Percentiles rank a stretch among this genome's conserved stretches.
Conservation (phyloP, 2,113 vertebrate species). For the Ciconia boyciana region DNA sequence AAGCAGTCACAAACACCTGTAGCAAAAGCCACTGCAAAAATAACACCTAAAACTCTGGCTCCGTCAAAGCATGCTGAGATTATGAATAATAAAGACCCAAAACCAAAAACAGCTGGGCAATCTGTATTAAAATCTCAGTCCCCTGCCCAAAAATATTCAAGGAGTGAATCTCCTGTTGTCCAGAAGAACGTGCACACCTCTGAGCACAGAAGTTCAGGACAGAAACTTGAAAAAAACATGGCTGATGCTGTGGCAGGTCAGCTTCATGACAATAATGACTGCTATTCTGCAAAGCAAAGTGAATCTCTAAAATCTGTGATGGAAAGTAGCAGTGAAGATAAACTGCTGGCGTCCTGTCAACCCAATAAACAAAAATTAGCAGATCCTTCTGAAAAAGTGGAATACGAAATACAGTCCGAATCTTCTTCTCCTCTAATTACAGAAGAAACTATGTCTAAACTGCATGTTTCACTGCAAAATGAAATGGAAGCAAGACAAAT, state of each 20-base stretch:
- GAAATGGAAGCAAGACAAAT: constrained; percentile 17
- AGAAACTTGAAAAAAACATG: background rate
- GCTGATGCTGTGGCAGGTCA: background rate
- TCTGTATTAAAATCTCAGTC: constrained; percentile 49
- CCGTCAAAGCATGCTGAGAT: constrained; percentile 62
- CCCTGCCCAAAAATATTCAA: constrained; percentile 57
- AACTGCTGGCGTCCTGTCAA: background rate
- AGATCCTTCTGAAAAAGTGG: constrained; percentile 31
- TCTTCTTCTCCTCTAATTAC: background rate
- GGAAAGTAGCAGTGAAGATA: background rate
- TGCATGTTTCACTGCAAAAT: background rate
- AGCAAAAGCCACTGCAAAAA: constrained; percentile 77
- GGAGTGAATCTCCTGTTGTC: constrained; percentile 55
- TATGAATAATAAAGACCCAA: constrained; percentile 66
- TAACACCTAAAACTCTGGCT: constrained; percentile 57
- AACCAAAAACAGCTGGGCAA: constrained; percentile 66
- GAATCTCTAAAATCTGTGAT: background rate
- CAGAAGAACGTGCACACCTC: constrained; percentile 24
- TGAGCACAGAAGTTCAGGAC: background rate
- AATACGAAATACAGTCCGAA: background rate
- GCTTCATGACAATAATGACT: constrained; percentile 10
- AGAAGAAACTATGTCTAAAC: constrained; percentile 15
- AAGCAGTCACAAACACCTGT: constrained; percentile 67
- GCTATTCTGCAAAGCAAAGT: constrained; percentile 33
- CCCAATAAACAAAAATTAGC: constrained; percentile 13